A percentile compares a stretch with the other conserved stretches of the same genome.
These are phyloP conservation scores for Periophthalmodon schlosseri DNA, from an alignment of 2,113 vertebrate species.

Conservation along the genomic window DNA sequence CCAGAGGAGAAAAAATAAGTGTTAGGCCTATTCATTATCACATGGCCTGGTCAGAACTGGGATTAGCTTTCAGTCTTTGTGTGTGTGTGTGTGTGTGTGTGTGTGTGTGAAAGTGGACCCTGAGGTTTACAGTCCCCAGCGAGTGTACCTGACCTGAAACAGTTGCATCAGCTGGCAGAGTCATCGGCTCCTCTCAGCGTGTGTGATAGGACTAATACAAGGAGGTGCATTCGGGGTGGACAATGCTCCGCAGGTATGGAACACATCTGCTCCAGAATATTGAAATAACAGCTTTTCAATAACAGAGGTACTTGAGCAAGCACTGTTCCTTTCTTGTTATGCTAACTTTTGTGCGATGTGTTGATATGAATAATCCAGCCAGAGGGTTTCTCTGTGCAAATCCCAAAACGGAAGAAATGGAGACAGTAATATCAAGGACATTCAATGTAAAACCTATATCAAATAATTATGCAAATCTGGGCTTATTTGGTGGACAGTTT, in stretches of 20 bases:
- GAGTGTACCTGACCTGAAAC: slow-evolving; percentile 26
- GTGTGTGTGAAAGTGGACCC: neutral
- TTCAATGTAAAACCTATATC: too few species aligned
- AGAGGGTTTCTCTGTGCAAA: neutral
- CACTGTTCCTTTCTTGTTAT: neutral
- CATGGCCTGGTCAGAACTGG: slow-evolving; percentile 8
- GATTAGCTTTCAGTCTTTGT: neutral
- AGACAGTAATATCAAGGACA: neutral
- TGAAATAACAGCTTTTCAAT: slow-evolving; percentile 4
- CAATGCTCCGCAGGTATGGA: neutral
- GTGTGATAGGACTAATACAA: slow-evolving; percentile 4
- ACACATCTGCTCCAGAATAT: slow-evolving; percentile 3
- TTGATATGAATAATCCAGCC: neutral
- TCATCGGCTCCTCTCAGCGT: neutral
- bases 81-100: slow-evolving; percentile 10
- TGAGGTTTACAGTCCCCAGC: neutral
- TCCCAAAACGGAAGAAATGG: neutral
- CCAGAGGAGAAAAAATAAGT: neutral
- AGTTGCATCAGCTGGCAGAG: slow-evolving; percentile 14
- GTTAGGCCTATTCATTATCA: slow-evolving; percentile 23
- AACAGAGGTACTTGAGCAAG: neutral
- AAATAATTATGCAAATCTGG: too few species aligned
- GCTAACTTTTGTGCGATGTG: neutral
- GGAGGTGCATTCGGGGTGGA: slow-evolving; percentile 4
- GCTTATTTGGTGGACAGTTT: too few species aligned